These are phyloP conservation scores for Patagioenas fasciata DNA, from an alignment of 2,113 vertebrate species.

Conservation along the genomic window DNA sequence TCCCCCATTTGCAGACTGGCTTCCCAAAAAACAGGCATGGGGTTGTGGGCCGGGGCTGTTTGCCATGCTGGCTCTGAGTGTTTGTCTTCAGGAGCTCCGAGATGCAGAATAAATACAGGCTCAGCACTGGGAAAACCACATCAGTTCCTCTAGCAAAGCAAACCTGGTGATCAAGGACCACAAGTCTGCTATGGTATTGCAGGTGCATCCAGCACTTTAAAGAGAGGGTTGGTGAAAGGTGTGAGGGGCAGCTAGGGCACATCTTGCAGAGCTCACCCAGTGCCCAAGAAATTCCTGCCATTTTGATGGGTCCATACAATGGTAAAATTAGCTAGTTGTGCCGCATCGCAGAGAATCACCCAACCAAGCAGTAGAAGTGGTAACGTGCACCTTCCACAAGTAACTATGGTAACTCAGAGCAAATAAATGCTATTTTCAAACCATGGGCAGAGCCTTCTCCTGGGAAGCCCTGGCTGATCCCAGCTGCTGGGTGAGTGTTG, in stretches of 20 bases:
- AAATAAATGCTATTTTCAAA: constrained; percentile 19
- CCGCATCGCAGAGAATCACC: not conserved
- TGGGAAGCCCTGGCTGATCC: not conserved
- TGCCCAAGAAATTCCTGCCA: not conserved
- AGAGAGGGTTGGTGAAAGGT: not conserved
- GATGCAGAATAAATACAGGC: not conserved
- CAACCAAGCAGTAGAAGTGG: not conserved
- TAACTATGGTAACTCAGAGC: constrained; percentile 50
- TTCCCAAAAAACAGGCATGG: not conserved
- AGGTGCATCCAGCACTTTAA: not conserved
- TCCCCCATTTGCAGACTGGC: not conserved
- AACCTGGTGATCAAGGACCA: fast-evolving
- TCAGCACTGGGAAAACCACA: fast-evolving
- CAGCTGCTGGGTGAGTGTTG: not conserved
- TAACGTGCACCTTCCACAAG: not conserved
- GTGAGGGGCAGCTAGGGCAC: not conserved
- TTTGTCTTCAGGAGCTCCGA: not conserved
- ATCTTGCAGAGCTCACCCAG: no score
- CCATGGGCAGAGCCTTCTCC: not conserved
- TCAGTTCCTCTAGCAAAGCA: not conserved
- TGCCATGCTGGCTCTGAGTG: not conserved
- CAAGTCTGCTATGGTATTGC: not conserved
- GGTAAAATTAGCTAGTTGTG: not conserved
- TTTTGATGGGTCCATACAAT: not conserved
- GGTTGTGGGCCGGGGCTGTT: not conserved